A percentile compares a stretch with the other conserved stretches of the same genome.
Conservation (phyloP, 2,113 vertebrate species). For the Riparia riparia region DNA sequence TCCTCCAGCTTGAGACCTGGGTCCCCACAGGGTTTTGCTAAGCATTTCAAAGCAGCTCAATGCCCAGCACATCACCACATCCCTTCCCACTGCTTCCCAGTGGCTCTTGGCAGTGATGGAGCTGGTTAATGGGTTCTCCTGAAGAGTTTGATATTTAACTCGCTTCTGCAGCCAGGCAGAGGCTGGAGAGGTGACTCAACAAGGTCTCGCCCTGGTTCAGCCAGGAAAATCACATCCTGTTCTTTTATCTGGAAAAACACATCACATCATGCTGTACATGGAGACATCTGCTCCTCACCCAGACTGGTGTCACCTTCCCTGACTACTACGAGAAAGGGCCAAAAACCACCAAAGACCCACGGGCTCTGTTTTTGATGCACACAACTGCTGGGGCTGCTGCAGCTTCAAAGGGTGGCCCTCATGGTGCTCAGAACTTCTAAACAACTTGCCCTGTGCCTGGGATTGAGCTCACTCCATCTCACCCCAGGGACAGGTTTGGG, state of each 20-base stretch:
- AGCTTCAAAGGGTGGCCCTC: not conserved
- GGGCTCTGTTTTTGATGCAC: not conserved
- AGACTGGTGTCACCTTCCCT: not conserved
- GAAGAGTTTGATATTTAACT: conserved; percentile 40
- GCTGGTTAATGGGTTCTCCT: not conserved
- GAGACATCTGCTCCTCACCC: not conserved
- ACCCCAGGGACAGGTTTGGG: not conserved
- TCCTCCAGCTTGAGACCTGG: not conserved
- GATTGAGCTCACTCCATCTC: not conserved
- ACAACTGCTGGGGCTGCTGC: fast-evolving
- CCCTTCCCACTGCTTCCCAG: not conserved
- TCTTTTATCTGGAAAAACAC: not conserved
- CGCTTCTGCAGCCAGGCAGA: fast-evolving
- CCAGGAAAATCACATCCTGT: conserved; percentile 1
- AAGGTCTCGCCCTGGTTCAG: not conserved
- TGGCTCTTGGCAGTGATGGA: not conserved
- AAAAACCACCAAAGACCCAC: not conserved
- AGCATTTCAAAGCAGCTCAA: not conserved
- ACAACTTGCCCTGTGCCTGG: not conserved
- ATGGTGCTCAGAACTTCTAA: not conserved
- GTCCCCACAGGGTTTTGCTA: fast-evolving
- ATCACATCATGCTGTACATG: not conserved
- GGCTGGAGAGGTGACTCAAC: not conserved
- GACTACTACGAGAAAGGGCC: fast-evolving
- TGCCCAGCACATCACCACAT: not conserved